Percentiles rank a stretch among this genome's conserved stretches.
These are phyloP conservation scores for Habrosyne pyritoides DNA, from an alignment of 2,888 invertebrate genomes.

Conservation along the genomic window DNA sequence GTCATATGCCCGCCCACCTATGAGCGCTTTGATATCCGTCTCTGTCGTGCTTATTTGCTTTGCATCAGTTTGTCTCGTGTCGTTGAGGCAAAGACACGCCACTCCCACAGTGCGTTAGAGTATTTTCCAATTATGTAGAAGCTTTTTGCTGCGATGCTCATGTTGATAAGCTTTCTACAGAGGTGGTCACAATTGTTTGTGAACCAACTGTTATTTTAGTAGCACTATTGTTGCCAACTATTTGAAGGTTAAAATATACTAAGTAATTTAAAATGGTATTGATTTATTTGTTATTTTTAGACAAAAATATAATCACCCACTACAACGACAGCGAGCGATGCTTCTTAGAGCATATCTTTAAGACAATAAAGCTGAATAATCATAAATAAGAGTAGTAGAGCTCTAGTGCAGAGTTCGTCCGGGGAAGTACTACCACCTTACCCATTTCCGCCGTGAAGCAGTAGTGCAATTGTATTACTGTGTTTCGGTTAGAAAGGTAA, in stretches of 20 bases:
- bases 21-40: slow-evolving; percentile 48
- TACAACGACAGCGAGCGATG: too few species aligned
- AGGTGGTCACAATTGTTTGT: slow-evolving; percentile 37
- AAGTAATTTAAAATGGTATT: background rate
- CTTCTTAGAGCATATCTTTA: too few species aligned
- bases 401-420: too few species aligned
- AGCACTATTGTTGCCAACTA: background rate
- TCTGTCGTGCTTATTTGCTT: slow-evolving; percentile 39
- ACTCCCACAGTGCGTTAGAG: slow-evolving; percentile 69
- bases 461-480: too few species aligned
- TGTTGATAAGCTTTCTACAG: slow-evolving; percentile 75
- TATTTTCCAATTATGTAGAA: slow-evolving; percentile 77
- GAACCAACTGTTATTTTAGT: background rate
- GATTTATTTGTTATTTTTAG: too few species aligned
- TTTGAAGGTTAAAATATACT: background rate
- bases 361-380: too few species aligned
- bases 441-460: too few species aligned
- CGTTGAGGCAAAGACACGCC: slow-evolving; percentile 47
- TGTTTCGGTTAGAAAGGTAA: too few species aligned
- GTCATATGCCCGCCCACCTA: slow-evolving; percentile 63
- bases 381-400: too few species aligned
- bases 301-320: too few species aligned
- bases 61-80: slow-evolving; percentile 52
- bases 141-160: slow-evolving; percentile 73
- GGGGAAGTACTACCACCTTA: too few species aligned